These are phyloP conservation scores for Butorides virescens DNA, from an alignment of 2,113 vertebrate species.

Conservation along the genomic window DNA sequence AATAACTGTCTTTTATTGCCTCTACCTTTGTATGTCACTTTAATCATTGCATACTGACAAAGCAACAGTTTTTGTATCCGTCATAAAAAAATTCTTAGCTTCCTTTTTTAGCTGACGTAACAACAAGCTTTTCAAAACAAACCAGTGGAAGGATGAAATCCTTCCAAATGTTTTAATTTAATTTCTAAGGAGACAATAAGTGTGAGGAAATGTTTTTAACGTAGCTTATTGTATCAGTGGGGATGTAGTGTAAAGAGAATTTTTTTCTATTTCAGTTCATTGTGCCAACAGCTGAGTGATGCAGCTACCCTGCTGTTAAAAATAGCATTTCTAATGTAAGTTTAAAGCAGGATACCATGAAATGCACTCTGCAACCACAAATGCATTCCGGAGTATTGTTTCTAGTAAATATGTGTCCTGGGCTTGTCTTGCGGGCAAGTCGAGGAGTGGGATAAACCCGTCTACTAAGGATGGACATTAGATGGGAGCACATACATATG, in stretches of 20 bases:
- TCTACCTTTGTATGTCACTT: background rate
- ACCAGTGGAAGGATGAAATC: background rate
- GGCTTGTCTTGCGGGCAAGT: background rate
- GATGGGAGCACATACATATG: background rate
- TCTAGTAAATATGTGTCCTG: background rate
- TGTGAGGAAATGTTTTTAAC: background rate
- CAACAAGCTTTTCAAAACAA: background rate
- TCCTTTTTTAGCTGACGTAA: background rate
- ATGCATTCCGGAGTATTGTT: background rate
- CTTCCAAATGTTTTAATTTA: background rate
- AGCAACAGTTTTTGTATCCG: background rate
- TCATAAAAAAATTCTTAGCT: background rate
- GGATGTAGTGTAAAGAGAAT: background rate
- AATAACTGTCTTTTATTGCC: background rate
- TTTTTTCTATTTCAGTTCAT: background rate
- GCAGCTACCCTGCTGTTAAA: background rate
- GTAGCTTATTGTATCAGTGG: background rate
- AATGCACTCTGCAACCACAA: slow-evolving; percentile 8
- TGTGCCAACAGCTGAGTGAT: background rate
- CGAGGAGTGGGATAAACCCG: background rate
- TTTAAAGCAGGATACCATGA: background rate
- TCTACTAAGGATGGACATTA: background rate
- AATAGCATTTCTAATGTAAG: background rate
- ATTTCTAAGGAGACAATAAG: slow-evolving; percentile 1
- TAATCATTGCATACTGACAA: background rate